Percentiles rank a stretch among this genome's conserved stretches.
phyloP scores from a whole-genome alignment of 2,888 invertebrate species.

The Mythimna pallens region DNA sequence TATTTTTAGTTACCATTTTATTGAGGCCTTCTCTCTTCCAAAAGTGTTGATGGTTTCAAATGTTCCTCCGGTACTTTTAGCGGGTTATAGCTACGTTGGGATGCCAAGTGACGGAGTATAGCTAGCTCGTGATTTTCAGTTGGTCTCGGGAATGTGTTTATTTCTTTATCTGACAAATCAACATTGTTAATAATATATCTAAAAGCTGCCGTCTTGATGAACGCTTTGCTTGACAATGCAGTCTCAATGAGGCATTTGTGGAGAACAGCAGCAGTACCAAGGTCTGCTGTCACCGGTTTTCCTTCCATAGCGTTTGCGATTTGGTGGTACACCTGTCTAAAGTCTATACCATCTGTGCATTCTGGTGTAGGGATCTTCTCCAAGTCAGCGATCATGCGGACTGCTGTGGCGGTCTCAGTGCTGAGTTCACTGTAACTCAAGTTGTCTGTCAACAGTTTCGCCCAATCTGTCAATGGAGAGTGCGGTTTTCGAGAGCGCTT shows the following conservation, averaged over 20 bases:
- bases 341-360: constrained; percentile 76
- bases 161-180: constrained; percentile 69
- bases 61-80: constrained; percentile 74
- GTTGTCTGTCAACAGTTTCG: constrained; percentile 76
- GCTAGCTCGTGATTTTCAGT: constrained; percentile 71
- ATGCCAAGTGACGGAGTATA: constrained; percentile 72
- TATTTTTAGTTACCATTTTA: not conserved
- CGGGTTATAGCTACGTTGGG: constrained; percentile 80
- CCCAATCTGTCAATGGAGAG: constrained; percentile 79
- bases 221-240: constrained; percentile 77
- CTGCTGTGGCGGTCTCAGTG: constrained; percentile 78
- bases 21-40: not conserved
- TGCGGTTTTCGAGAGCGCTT: constrained; percentile 47
- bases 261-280: constrained; percentile 69
- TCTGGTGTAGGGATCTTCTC: constrained; percentile 76
- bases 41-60: constrained; percentile 16
- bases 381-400: constrained; percentile 83
- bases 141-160: constrained; percentile 69
- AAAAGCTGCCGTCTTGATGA: constrained; percentile 70
- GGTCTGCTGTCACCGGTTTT: constrained; percentile 74
- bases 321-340: constrained; percentile 78
- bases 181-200: constrained; percentile 70
- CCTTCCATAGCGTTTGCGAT: constrained; percentile 85
- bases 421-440: constrained; percentile 74
- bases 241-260: constrained; percentile 75